Evolutionary conservation across 2,113 vertebrate species (phyloP).

Genomic region (Cyprinodon brontotheroides): DNA sequence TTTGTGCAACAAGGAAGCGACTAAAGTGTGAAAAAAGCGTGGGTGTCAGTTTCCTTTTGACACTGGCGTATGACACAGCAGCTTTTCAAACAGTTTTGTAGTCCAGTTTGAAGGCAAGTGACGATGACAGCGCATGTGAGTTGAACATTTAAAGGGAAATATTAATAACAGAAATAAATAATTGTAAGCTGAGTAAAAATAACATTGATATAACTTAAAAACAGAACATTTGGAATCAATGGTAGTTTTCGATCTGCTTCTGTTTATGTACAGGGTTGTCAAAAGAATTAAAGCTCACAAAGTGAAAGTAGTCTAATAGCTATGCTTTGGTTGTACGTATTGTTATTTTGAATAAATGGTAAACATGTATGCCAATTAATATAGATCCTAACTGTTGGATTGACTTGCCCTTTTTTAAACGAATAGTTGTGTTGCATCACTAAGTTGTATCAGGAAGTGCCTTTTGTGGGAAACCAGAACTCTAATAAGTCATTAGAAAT

Average conservation of each 20-base stretch:
- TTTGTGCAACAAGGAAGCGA: constrained; percentile 32
- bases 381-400: not conserved
- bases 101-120: not conserved
- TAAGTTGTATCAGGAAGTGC: constrained; percentile 2
- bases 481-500: not conserved
- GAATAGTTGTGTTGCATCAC: not conserved
- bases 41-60: constrained; percentile 16
- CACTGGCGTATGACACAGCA: not conserved
- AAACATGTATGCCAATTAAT: not conserved
- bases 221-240: too few species aligned
- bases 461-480: constrained; percentile 13
- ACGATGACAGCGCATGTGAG: constrained; percentile 33
- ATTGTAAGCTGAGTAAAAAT: not conserved
- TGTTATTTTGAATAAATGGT: not conserved
- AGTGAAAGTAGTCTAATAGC: not conserved
- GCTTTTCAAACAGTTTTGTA: not conserved
- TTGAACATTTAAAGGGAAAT: constrained; percentile 8
- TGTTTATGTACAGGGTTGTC: not conserved
- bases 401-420: not conserved
- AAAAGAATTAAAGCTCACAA: not conserved
- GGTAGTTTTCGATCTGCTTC: too few species aligned
- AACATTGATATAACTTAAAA: not conserved
- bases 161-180: not conserved
- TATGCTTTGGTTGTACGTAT: not conserved
- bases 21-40: not conserved